Base-by-base conservation (phyloP, 2,888 invertebrate species). In the Drosophila nigritarsus region DNA sequence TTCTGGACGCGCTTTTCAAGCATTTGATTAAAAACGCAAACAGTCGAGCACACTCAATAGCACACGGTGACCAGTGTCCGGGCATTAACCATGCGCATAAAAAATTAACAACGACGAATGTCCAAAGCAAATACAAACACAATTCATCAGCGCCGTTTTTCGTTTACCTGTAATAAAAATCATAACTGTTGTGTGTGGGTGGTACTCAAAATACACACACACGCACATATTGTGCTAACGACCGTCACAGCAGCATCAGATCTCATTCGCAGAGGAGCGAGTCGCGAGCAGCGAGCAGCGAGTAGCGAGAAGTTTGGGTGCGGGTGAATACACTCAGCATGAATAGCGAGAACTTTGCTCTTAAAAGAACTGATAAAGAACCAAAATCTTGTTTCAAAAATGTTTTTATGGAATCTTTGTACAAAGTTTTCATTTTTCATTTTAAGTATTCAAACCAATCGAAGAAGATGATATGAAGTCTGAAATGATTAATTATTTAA, bases 21-120 rank as follows among this genome's bases (percentile, higher is more conserved):
- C 78, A 81, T 88, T 90, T 91, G 92, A 91, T 91, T 91, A 91
- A 91, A 91, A 91, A 91, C 85, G 84, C 91, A 91, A 91, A 91
- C 91, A 91, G 76, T 60, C 59, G 73, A 18, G 15, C 34, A 8
- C 68, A 34, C 53, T 30, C 24, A 7, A 34, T 15, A 53, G 24
- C 34, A 48, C 27, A 51, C 51, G 34, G 15, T 7, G 27, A 29
- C 38, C 38, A 27, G 55, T 38, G 36, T n/a, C 11, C 27, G 1
- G 48, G 74, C 48, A 77, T 77, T 78, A 78, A 63, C 70, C 80
- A 40, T 49, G 69, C 62, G 65, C 83, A 89, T 85, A 88, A 85
- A 88, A 86, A 86, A 89, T 87, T 89, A 89, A 89, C 78, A 82
- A 75, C 74, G 72, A 64, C 80, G 81, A 82, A 75, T 71, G 70